Conservation (phyloP, 2,888 invertebrate species). For the Xestoiulus laeticollis region DNA sequence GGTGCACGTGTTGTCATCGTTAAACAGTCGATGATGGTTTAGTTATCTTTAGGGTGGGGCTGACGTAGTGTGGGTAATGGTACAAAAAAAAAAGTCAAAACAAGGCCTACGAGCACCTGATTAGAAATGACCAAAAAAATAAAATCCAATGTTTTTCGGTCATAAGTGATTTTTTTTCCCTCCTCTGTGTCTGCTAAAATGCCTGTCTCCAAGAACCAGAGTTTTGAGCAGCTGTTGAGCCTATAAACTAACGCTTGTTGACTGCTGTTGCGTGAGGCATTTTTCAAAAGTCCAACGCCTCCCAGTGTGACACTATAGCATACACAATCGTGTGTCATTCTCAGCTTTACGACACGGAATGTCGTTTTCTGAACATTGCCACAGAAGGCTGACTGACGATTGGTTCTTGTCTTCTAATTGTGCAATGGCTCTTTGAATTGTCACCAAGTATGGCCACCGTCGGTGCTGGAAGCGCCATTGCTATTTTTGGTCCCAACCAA, state of each 20-base stretch:
- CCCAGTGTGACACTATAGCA: conserved; percentile 8
- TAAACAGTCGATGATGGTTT: conserved; percentile 42
- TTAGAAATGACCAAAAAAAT: background rate
- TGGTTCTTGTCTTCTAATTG: background rate
- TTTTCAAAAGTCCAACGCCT: background rate
- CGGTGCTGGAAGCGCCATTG: background rate
- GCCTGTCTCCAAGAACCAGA: conserved; percentile 4
- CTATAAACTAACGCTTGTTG: background rate
- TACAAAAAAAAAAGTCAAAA: conserved; percentile 3
- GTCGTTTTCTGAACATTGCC: background rate
- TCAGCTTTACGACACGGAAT: background rate
- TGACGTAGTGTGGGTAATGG: background rate
- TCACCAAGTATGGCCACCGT: conserved; percentile 25
- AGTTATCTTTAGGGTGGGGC: conserved; percentile 47
- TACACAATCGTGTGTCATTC: conserved; percentile 5
- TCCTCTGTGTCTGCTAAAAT: background rate
- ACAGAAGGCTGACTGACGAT: background rate
- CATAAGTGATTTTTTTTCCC: background rate
- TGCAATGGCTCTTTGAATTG: background rate
- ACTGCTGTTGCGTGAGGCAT: background rate
- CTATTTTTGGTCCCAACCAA: background rate
- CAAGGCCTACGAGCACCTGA: conserved; percentile 24
- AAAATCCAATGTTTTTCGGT: background rate
- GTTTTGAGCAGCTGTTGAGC: background rate
- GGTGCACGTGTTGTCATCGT: conserved; percentile 47